Base-by-base conservation (phyloP, 2,888 invertebrate species). In the Drosophila testacea region DNA sequence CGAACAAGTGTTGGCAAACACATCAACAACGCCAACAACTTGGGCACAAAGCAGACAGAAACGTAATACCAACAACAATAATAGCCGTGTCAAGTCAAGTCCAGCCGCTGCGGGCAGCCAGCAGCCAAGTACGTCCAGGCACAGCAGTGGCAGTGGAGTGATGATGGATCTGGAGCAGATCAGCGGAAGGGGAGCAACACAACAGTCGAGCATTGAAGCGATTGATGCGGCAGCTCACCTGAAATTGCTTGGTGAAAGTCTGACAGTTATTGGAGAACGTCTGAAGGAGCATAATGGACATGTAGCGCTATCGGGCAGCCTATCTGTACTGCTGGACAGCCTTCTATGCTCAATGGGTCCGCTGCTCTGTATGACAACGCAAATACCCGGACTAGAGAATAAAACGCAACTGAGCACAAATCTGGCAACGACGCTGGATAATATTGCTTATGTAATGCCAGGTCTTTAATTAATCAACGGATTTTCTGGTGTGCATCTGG, bases 281-380 rank as follows among this genome's bases (percentile, higher is more conserved):
- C 94, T 98, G 5, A 98, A 97, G 91, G 98, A 98, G 88, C 98
- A 98, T 88, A 97, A 98, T 95, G 98, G 98, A 10, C 97, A 98
- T 92, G 98, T 98, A 72, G 98, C 98, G 0, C 98, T 98, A 13
- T 98, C 98, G 0, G 98, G 98, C 0, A 98, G 98, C 68, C 94
- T 98, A 65, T 98, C 98, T 0, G 98, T 98, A 11, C 93, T 99
- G 11, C 93, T 99, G 73, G 98, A 99, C 93, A 98, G 98, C 2
- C 93, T 98, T 69, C 94, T 99, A 34, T 98, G 98, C 92, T 97
- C 98, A 1, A 93, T 98, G 80, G 98, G 96, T 1, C 98, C 98
- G 6, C 93, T 99, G 61, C 94, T 98, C 81, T 96, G 97, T 90
- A 94, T 98, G 65, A 96, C 97, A 0, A 96, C 96, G 79, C 96